Conservation (phyloP, 2,113 vertebrate genomes). For the Muscicapa adusta region DNA sequence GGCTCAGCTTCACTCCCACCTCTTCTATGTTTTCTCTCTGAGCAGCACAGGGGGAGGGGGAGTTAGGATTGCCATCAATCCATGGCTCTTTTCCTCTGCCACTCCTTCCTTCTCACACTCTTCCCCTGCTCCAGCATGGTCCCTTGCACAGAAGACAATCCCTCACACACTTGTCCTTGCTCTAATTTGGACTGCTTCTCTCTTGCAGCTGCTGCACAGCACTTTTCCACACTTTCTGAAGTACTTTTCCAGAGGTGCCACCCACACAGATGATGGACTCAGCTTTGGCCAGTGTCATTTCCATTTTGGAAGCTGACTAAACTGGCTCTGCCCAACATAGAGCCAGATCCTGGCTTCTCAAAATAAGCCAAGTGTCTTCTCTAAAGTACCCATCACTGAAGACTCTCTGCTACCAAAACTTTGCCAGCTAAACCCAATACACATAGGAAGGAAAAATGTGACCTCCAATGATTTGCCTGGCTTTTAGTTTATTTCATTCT, state of each 20-base stretch:
- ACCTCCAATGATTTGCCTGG: neutral
- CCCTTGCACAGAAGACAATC: neutral
- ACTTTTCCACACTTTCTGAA: neutral
- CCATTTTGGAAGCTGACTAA: neutral
- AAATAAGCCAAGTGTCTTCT: neutral
- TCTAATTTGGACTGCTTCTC: neutral
- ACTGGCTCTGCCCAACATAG: neutral
- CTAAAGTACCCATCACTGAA: neutral
- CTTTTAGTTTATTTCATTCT: neutral
- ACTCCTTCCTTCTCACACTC: neutral
- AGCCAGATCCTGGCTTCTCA: neutral
- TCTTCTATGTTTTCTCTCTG: neutral
- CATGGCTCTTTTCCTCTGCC: neutral
- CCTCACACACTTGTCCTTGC: neutral
- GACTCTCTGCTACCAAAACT: neutral
- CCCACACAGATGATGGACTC: fast-evolving
- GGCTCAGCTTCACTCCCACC: neutral
- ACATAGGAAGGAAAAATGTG: neutral
- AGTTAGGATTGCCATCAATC: neutral
- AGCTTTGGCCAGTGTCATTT: neutral
- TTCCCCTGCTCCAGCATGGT: neutral
- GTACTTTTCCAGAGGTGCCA: neutral
- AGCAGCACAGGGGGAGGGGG: fast-evolving
- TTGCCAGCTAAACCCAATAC: neutral
- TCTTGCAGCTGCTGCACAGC: neutral